phyloP scores from a whole-genome alignment of 2,113 vertebrate species.

The Mesembrinibis cayennensis region DNA sequence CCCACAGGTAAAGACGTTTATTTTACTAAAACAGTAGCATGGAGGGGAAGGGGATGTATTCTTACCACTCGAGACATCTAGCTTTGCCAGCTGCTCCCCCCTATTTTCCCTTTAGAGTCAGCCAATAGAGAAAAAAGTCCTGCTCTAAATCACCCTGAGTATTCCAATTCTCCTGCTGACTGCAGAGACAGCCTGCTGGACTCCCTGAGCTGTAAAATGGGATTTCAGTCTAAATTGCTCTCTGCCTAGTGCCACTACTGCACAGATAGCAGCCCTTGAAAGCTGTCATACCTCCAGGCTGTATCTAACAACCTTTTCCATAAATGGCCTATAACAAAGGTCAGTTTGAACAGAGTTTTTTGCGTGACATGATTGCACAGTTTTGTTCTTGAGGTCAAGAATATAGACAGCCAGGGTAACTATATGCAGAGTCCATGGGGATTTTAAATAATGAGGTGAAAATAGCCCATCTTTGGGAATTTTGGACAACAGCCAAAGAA shows the following conservation, averaged over 20 bases:
- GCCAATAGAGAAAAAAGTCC: neutral
- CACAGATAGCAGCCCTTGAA: neutral
- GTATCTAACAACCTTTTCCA: neutral
- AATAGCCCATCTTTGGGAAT: neutral
- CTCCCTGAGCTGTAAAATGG: neutral
- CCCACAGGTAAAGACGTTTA: constrained; percentile 70
- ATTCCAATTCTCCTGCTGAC: neutral
- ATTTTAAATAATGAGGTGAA: neutral
- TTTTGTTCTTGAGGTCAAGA: neutral
- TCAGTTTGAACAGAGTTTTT: neutral
- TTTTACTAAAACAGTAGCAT: neutral
- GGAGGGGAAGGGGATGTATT: neutral
- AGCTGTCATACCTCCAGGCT: neutral
- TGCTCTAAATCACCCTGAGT: neutral
- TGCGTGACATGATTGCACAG: rapidly evolving
- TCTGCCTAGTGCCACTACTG: neutral
- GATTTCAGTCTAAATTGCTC: neutral
- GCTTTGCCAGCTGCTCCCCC: neutral
- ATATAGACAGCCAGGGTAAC: neutral
- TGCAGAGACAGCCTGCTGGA: neutral
- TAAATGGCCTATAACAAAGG: neutral
- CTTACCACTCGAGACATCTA: neutral
- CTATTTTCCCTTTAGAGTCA: neutral
- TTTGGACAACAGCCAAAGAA: neutral
- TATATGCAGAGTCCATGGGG: neutral